These are phyloP conservation scores for Eupeodes luniger DNA, from an alignment of 2,888 invertebrate genomes.

Conservation along the genomic window DNA sequence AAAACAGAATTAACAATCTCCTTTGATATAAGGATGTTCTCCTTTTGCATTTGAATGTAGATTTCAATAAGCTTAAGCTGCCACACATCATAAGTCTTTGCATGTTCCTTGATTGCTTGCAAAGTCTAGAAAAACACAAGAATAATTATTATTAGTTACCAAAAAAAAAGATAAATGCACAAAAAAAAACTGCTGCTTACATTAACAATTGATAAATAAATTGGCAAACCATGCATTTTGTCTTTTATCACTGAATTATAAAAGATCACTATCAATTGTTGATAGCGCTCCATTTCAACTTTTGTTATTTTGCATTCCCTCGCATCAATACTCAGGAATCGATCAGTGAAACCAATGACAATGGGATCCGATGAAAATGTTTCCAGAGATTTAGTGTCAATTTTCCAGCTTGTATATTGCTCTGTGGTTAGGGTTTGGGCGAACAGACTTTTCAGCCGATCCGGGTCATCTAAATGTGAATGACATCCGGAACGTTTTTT, in stretches of 20 bases:
- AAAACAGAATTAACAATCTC: conserved; percentile 82
- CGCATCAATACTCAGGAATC: conserved; percentile 85
- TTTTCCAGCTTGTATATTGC: conserved; percentile 84
- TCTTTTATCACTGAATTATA: conserved; percentile 93
- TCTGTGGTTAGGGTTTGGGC: conserved; percentile 92
- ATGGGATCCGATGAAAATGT: conserved; percentile 90
- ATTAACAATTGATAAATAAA: conserved; percentile 89
- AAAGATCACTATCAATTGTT: conserved; percentile 88
- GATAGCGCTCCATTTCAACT: conserved; percentile 86
- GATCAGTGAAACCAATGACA: conserved; percentile 89
- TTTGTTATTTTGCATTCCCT: conserved; percentile 80
- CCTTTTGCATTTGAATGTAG: conserved; percentile 81
- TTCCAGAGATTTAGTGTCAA: conserved; percentile 87
- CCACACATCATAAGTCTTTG: conserved; percentile 88
- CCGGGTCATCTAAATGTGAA: conserved; percentile 93
- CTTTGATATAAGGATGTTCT: conserved; percentile 81
- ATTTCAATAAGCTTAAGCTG: conserved; percentile 89
- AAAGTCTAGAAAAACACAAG: conserved; percentile 84
- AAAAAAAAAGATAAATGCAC: conserved; percentile 7
- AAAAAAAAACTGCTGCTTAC: conserved; percentile 83
- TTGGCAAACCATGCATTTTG: conserved; percentile 90
- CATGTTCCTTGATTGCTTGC: conserved; percentile 85
- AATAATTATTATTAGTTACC: background rate
- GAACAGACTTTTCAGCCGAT: conserved; percentile 90
- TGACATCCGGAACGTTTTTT: conserved; percentile 96